Base-by-base conservation (phyloP, 2,797 vertebrate species). In the Astyanax mexicanus region DNA sequence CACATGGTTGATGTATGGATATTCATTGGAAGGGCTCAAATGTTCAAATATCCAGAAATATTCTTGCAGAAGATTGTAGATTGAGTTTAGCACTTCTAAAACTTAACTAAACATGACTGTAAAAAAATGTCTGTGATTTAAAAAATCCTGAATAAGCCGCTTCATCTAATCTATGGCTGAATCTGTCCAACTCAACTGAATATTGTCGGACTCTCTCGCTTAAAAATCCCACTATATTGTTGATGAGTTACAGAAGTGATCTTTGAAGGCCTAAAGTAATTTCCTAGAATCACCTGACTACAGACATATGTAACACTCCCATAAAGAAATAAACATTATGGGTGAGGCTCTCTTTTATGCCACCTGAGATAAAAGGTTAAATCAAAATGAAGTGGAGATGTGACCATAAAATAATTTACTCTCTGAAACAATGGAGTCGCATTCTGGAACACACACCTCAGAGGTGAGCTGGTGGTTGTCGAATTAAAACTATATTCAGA, bases 291-390 rank as follows among this genome's bases (percentile, higher is more conserved):
- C 40, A 57, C 19, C 51, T 66, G 69, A 58, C 69, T 42, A 15
- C 11, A 38, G 64, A 17, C 42, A 49, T 49, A 38, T 58, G 13
- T 32, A 47, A 12, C 21, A 23, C 54, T 60, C 54, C 83, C 85
- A 79, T 90, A 89, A 91, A 90, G 67, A 74, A 74, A 88, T 88
- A 85, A 87, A 90, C 5, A 62, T 10, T 21, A 77, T 66, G 74
- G 74, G 74, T 17, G 38, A 25, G 76, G 35, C 45, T 10, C 10
- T 11, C 35, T 21, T n/a, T 73, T 72, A 60, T 19, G 8, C 6
- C 21, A 19, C 6, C 6, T 19, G 13, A 44, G 64, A 61, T 68
- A 19, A 62, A 61, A 51, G 70, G 19, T 78, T 72, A 52, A 17
- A 47, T 25, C 5, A 35, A 51, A 7, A 17, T 23, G 8, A 70